phyloP scores from a whole-genome alignment of 2,113 vertebrate species.

The Pedionomus torquatus region DNA sequence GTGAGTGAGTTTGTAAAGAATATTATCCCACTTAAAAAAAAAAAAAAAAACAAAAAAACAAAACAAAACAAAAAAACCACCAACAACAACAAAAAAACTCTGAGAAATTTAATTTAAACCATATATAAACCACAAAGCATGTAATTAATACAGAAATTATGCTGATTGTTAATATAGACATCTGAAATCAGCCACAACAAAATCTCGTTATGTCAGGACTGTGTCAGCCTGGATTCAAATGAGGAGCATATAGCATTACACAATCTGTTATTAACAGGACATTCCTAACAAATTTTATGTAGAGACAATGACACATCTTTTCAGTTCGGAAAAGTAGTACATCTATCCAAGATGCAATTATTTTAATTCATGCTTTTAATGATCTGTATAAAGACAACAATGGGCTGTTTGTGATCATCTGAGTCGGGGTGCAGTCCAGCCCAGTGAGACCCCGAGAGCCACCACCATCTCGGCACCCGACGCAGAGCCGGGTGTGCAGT shows the following conservation, averaged over 20 bases:
- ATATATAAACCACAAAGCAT: neutral
- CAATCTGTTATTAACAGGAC: neutral
- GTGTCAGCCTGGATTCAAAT: neutral
- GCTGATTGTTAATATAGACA: slow-evolving; percentile 34
- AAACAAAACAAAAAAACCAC: no score
- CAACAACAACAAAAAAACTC: no score
- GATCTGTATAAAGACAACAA: slow-evolving; percentile 12
- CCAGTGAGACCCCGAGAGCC: neutral
- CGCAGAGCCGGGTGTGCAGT: accelerated
- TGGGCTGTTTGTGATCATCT: neutral
- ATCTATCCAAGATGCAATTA: neutral
- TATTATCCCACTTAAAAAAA: neutral
- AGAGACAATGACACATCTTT: neutral
- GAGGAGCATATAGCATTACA: neutral
- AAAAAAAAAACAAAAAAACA: no score
- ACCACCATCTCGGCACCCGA: neutral
- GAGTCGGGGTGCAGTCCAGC: neutral
- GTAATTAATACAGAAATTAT: slow-evolving; percentile 54
- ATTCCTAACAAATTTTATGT: slow-evolving; percentile 3
- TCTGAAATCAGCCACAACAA: slow-evolving; percentile 42
- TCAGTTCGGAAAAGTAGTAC: neutral
- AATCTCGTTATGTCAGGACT: slow-evolving; percentile 1
- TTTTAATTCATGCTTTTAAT: slow-evolving; percentile 22
- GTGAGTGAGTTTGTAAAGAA: neutral
- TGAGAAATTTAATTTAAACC: slow-evolving; percentile 32